Base-by-base conservation (phyloP, 2,797 vertebrate species). In the Coregonus sp. region DNA sequence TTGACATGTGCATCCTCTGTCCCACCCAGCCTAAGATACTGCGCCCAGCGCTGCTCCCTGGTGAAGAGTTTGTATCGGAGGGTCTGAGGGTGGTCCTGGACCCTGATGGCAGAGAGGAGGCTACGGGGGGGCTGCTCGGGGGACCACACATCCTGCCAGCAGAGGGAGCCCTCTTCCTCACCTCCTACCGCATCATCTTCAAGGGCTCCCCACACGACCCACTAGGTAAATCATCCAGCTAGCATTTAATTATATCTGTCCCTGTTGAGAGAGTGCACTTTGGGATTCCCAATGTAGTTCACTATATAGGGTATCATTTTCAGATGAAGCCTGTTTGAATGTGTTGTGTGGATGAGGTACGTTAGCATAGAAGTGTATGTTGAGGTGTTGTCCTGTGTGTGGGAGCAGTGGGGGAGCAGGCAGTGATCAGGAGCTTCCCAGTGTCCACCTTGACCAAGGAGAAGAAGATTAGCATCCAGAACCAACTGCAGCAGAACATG, bases 121-220 rank as follows among this genome's bases (percentile, higher is more conserved):
- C 97, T 65, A 96, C 96, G 0, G 97, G 98, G 80, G 97, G 98
- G 12, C 93, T 97, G 68, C 92, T 98, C 31, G 98, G 97, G 88
- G 98, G 98, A 0, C 98, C 97, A 67, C 97, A 98, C 86, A 97
- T 99, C 85, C 94, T 99, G 20, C 98, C 98, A 79, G 98, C 98
- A 92, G 98, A 99, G 95, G 98, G 98, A 79, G 98, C 98, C 18
- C 93, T 99, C 68, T 99, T 99, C 87, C 97, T 99, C 80, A 99
- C 98, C 72, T 97, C 96, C 18, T 98, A 99, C 86, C 96, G 98
- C 75, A 96, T 99, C 90, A 94, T 99, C 86, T 99, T 99, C 86
- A 98, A 97, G 95, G 98, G 98, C 85, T 94, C 96, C 61, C 98
- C 98, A 31, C 97, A 98, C 25, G 98, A 99, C 90, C 96, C 97